phyloP scores from a whole-genome alignment of 2,888 invertebrate genomes.

The Oeneis ivallda region DNA sequence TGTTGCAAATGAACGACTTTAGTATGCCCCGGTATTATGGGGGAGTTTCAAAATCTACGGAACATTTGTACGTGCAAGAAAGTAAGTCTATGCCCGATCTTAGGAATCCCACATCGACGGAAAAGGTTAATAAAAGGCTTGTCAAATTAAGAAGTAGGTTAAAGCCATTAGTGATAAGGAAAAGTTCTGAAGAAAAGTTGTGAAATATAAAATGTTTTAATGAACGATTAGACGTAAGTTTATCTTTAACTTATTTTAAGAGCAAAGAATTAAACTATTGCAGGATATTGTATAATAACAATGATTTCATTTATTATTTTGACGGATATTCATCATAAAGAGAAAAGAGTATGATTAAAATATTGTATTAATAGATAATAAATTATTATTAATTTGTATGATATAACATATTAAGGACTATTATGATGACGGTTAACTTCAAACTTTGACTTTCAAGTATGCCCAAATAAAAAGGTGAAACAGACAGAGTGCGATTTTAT shows the following conservation, averaged over 20 bases:
- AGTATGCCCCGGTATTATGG: constrained; percentile 85
- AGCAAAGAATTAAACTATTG: constrained; percentile 13
- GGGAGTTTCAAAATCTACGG: constrained; percentile 56
- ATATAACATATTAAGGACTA: not conserved
- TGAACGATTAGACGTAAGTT: not conserved
- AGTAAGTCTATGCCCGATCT: constrained; percentile 79
- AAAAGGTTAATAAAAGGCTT: constrained; percentile 69
- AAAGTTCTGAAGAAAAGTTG: constrained; percentile 70
- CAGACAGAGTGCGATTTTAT: not conserved
- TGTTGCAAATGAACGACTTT: constrained; percentile 78
- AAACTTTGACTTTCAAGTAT: not conserved
- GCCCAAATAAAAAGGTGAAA: not conserved
- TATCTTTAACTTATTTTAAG: not conserved
- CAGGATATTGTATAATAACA: constrained; percentile 6
- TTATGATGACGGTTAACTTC: not conserved
- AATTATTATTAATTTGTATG: not conserved
- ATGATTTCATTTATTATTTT: not conserved
- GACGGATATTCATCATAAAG: constrained; percentile 21
- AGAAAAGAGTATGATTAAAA: constrained; percentile 22
- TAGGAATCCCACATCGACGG: constrained; percentile 57
- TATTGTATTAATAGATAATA: not conserved
- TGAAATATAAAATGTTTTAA: constrained; percentile 38
- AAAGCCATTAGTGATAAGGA: constrained; percentile 75
- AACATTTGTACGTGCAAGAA: constrained; percentile 62
- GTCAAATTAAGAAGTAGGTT: constrained; percentile 70